These are phyloP conservation scores for Glareola pratincola DNA, from an alignment of 2,113 vertebrate species.

Conservation along the genomic window DNA sequence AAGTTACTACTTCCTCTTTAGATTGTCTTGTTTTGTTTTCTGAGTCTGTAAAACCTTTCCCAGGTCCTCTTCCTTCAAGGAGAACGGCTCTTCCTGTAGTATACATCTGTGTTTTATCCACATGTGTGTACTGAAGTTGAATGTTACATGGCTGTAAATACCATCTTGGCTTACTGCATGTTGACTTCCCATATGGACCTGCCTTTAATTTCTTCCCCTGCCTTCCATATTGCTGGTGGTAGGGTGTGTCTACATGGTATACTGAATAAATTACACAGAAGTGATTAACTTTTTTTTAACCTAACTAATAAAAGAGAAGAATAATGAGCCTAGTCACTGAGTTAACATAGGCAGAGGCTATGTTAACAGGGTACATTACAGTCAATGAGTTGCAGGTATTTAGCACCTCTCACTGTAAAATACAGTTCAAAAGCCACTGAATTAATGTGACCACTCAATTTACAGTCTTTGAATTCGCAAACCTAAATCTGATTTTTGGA, in stretches of 20 bases:
- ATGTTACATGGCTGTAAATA: background rate
- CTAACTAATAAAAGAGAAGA: background rate
- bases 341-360: background rate
- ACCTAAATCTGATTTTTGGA: background rate
- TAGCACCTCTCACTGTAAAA: background rate
- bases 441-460: background rate
- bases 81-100: background rate
- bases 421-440: background rate
- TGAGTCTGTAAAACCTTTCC: background rate
- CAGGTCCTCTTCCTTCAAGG: background rate
- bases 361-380: background rate
- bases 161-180: background rate
- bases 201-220: background rate
- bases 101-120: background rate
- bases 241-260: background rate
- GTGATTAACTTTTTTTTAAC: accelerated
- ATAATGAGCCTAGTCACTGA: background rate
- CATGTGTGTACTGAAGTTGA: background rate
- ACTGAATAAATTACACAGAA: background rate
- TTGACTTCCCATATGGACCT: background rate
- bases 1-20: background rate
- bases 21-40: background rate
- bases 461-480: background rate
- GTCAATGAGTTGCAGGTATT: background rate
- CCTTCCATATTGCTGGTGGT: background rate